Conservation (phyloP, 2,113 vertebrate genomes). For the Corythornis cristatus region DNA sequence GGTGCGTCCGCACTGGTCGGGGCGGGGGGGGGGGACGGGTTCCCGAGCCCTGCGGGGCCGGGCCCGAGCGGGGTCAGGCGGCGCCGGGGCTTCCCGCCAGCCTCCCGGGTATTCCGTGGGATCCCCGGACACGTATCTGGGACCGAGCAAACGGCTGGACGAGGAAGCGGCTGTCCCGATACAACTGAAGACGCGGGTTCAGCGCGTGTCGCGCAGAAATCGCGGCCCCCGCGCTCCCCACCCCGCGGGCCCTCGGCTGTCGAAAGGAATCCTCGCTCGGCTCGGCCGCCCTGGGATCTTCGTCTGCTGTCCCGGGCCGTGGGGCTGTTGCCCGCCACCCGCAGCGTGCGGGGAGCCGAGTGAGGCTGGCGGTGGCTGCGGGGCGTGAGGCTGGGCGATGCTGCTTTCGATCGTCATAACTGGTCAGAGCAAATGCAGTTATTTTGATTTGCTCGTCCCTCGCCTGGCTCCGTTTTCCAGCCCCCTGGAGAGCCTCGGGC, state of each 20-base stretch:
- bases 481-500: not conserved
- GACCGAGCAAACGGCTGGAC: not conserved
- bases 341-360: not conserved
- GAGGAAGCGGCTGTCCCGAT: not conserved
- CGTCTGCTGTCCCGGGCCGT: not conserved
- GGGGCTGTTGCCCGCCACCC: no score
- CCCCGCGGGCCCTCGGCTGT: no score
- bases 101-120: not conserved
- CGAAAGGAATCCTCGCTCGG: no score
- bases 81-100: not conserved
- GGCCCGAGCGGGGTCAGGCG: not conserved
- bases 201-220: not conserved
- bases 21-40: not conserved
- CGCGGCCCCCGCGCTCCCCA: not conserved
- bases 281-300: not conserved
- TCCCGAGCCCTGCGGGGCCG: not conserved
- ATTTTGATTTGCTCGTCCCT: rapidly evolving
- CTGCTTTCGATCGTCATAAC: not conserved
- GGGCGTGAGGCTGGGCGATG: not conserved
- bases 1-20: not conserved
- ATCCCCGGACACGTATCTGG: not conserved
- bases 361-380: no score
- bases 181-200: not conserved
- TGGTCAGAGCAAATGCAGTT: not conserved
- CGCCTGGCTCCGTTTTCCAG: not conserved